phyloP scores from a whole-genome alignment of 2,113 vertebrate genomes.

The cat (Felis catus) region DNA sequence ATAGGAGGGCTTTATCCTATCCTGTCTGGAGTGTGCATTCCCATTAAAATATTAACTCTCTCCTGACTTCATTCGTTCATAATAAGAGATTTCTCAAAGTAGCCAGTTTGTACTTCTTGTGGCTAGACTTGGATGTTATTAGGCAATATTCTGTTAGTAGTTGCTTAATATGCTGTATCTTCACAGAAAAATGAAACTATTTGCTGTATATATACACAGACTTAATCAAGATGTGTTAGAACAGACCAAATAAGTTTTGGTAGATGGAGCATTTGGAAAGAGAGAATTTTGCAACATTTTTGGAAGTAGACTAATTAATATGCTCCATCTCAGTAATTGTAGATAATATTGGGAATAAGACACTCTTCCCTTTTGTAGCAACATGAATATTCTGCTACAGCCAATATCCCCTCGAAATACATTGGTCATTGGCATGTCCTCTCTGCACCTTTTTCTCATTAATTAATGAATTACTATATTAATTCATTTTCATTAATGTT shows the following conservation, averaged over 20 bases:
- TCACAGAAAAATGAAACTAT: not conserved
- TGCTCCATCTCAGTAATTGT: not conserved
- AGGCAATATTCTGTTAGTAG: not conserved
- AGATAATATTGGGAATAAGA: not conserved
- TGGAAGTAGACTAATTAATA: not conserved
- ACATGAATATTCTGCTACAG: not conserved
- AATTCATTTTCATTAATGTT: no score
- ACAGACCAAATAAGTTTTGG: not conserved
- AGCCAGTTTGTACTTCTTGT: not conserved
- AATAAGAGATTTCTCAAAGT: not conserved
- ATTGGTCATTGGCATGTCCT: not conserved
- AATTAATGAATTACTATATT: not conserved
- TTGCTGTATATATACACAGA: not conserved
- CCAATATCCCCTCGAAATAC: not conserved
- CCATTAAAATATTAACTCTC: not conserved
- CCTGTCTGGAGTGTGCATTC: slow-evolving; percentile 8
- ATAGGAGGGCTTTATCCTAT: not conserved
- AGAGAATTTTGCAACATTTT: not conserved
- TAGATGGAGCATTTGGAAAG: not conserved
- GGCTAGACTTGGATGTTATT: not conserved
- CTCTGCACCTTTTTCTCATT: not conserved
- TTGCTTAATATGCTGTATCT: slow-evolving; percentile 5
- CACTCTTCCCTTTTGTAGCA: not conserved
- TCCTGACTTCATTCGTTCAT: slow-evolving; percentile 27
- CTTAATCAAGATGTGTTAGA: not conserved